phyloP scores from a whole-genome alignment of 2,113 vertebrate genomes.

The Ammodytes marinus region DNA sequence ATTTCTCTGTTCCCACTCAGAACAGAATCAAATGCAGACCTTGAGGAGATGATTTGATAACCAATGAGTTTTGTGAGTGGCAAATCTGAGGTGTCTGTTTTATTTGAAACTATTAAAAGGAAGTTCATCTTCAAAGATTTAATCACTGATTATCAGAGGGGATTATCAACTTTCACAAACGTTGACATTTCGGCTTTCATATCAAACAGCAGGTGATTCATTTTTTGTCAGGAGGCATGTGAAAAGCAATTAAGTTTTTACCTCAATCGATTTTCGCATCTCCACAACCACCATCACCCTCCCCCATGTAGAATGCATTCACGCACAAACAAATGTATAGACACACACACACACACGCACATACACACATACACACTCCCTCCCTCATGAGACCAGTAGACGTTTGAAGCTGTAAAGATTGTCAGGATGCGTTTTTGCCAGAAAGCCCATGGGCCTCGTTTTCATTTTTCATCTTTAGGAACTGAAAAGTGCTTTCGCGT shows the following conservation, averaged over 20 bases:
- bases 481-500: conserved; percentile 56
- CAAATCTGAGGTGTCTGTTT: conserved; percentile 22
- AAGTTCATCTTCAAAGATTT: conserved; percentile 43
- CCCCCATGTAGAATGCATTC: conserved; percentile 4
- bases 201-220: conserved; percentile 42
- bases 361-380: conserved; percentile 24
- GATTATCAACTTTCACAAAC: conserved; percentile 42
- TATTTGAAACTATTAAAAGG: conserved; percentile 28
- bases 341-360: conserved; percentile 34
- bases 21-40: not conserved
- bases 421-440: conserved; percentile 55
- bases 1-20: not conserved
- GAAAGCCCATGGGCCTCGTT: conserved; percentile 72
- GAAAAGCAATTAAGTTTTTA: conserved; percentile 70
- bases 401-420: conserved; percentile 69
- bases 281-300: not conserved
- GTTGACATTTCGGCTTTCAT: conserved; percentile 55
- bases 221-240: conserved; percentile 40
- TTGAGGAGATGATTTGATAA: conserved; percentile 25
- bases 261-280: conserved; percentile 49
- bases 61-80: conserved; percentile 33
- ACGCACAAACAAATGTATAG: conserved; percentile 8
- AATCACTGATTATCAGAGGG: conserved; percentile 36
- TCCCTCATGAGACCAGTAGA: conserved; percentile 41
- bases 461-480: conserved; percentile 60